These are phyloP conservation scores for Sphaeramia orbicularis DNA, from an alignment of 2,797 vertebrate species.

Conservation along the genomic window DNA sequence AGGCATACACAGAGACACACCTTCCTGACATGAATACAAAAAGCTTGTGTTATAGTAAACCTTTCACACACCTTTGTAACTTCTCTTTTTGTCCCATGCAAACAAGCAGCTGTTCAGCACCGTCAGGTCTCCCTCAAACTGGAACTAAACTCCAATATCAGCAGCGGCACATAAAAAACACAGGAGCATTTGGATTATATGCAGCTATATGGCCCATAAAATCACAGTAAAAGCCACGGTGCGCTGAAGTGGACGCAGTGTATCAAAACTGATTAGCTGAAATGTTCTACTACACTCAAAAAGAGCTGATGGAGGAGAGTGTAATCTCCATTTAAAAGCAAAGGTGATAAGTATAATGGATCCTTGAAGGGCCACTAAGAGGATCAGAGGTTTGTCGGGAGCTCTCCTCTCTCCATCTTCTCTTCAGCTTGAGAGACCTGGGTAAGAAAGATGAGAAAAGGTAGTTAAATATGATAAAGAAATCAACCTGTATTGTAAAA, in stretches of 20 bases:
- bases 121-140: slow-evolving; percentile 12
- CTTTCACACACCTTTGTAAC: not conserved
- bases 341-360: slow-evolving; percentile 21
- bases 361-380: slow-evolving; percentile 14
- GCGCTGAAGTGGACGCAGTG: slow-evolving; percentile 3
- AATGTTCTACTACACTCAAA: slow-evolving; percentile 1
- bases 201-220: slow-evolving; percentile 8
- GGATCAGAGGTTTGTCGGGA: slow-evolving; percentile 3
- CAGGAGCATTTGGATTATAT: slow-evolving; percentile 4
- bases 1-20: not conserved
- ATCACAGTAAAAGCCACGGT: not conserved
- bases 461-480: not conserved
- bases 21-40: slow-evolving; percentile 16
- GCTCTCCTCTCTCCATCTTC: not conserved
- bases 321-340: slow-evolving; percentile 20
- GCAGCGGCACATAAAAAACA: slow-evolving; percentile 22
- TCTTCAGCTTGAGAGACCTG: not conserved
- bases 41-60: not conserved
- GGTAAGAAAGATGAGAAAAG: too few relatives aligned
- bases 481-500: not conserved
- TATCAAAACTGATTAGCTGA: slow-evolving; percentile 31
- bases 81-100: slow-evolving; percentile 8
- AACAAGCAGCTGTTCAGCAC: slow-evolving; percentile 8
- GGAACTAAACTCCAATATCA: not conserved
- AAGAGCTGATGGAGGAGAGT: slow-evolving; percentile 10